A percentile compares a stretch with the other conserved stretches of the same genome.
Evolutionary conservation across 2,888 invertebrate species (phyloP).

Genomic region (Nemurella pictetii): DNA sequence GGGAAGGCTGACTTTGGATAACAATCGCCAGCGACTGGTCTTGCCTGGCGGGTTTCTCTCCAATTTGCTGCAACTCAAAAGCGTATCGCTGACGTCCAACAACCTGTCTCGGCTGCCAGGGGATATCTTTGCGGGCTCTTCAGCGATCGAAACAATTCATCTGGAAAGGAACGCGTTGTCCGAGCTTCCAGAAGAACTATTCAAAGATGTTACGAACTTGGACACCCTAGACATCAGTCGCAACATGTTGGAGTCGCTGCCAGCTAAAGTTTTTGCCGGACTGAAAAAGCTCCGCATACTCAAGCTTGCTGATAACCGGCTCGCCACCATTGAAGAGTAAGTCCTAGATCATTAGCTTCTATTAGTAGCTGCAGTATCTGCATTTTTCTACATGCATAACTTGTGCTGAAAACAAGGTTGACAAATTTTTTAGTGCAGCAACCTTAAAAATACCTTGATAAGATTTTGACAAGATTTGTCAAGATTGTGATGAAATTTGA

Average conservation of each 20-base stretch:
- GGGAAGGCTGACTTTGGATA: slow-evolving; percentile 43
- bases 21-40: slow-evolving; percentile 55
- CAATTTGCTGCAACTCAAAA: slow-evolving; percentile 57
- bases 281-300: slow-evolving; percentile 61
- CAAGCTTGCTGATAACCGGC: slow-evolving; percentile 66
- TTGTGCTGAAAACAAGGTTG: too few relatives aligned
- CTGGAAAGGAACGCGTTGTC: slow-evolving; percentile 60
- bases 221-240: slow-evolving; percentile 64
- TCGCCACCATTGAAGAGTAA: slow-evolving; percentile 62
- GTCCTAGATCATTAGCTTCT: too few relatives aligned
- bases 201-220: slow-evolving; percentile 65
- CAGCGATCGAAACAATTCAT: slow-evolving; percentile 61
- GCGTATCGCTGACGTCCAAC: slow-evolving; percentile 61
- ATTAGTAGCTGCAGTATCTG: too few relatives aligned
- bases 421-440: too few relatives aligned
- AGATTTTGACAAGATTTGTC: too few relatives aligned
- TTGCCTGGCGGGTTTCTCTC: slow-evolving; percentile 64
- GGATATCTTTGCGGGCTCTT: slow-evolving; percentile 65
- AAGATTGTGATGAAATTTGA: too few relatives aligned
- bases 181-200: slow-evolving; percentile 62
- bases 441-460: too few relatives aligned
- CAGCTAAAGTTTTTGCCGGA: slow-evolving; percentile 61
- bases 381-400: too few relatives aligned
- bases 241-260: slow-evolving; percentile 64
- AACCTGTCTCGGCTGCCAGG: slow-evolving; percentile 62